Evolutionary conservation across 2,888 invertebrate species (phyloP).

Genomic region (Cordilura impudica): DNA sequence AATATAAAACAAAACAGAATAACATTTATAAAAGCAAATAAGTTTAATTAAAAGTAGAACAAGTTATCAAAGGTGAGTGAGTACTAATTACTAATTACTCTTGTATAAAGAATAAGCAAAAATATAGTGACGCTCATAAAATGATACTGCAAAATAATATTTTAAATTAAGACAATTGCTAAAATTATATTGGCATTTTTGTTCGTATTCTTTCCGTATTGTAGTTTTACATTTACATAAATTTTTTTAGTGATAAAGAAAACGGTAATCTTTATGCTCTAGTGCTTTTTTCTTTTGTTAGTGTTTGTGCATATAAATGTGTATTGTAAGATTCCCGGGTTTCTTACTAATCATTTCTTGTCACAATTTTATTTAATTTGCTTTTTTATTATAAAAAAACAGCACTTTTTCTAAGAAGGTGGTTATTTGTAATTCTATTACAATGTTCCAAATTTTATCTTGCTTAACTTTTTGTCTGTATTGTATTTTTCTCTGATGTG

Average conservation of each 20-base stretch:
- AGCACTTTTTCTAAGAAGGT: neutral
- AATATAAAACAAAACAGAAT: neutral
- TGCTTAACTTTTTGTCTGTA: slow-evolving; percentile 23
- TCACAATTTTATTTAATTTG: neutral
- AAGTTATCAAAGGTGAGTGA: neutral
- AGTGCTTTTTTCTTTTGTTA: slow-evolving; percentile 7
- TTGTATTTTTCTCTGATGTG: slow-evolving; percentile 11
- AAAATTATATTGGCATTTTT: neutral
- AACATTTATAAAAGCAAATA: neutral
- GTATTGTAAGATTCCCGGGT: slow-evolving; percentile 23
- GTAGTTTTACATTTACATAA: neutral
- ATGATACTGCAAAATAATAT: neutral
- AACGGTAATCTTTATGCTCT: slow-evolving; percentile 25
- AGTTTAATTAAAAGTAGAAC: neutral
- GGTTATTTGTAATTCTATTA: neutral
- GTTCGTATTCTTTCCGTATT: neutral
- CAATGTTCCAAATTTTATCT: neutral
- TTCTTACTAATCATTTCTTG: neutral
- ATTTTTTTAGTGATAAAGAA: neutral
- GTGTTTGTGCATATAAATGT: neutral
- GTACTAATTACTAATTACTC: neutral
- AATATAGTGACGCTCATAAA: neutral
- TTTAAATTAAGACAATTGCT: neutral
- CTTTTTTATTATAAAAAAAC: neutral
- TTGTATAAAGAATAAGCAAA: neutral